phyloP scores from a whole-genome alignment of 1,140 invertebrate genomes.

The Drosophila watanabei region DNA sequence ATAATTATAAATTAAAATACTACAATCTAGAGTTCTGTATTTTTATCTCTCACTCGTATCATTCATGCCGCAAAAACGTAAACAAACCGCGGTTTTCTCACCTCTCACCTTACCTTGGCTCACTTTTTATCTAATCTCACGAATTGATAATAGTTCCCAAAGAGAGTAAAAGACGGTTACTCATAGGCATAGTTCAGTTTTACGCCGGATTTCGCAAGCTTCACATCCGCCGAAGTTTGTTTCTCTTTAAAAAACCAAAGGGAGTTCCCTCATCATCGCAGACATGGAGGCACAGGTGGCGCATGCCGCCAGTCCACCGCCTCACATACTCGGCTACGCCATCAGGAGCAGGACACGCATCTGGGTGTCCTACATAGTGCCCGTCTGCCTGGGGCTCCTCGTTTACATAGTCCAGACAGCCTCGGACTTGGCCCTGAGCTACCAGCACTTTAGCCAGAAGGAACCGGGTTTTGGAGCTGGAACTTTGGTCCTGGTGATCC shows the following conservation, averaged over 20 bases:
- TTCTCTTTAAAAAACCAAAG: background rate
- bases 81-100: conserved; percentile 49
- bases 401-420: conserved; percentile 86
- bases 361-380: conserved; percentile 86
- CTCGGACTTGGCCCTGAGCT: conserved; percentile 86
- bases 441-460: conserved; percentile 86
- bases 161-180: conserved; percentile 43
- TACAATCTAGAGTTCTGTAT: background rate
- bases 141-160: conserved; percentile 19
- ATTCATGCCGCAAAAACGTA: conserved; percentile 51
- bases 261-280: conserved; percentile 3
- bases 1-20: background rate
- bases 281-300: conserved; percentile 35
- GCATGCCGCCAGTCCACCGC: conserved; percentile 80
- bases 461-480: conserved; percentile 81
- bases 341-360: conserved; percentile 87
- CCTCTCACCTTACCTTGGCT: conserved; percentile 25
- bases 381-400: conserved; percentile 84
- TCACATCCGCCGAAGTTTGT: conserved; percentile 26
- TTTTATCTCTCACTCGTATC: background rate
- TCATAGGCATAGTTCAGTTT: conserved; percentile 75
- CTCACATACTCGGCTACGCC: conserved; percentile 86
- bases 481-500: conserved; percentile 64
- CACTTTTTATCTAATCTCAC: conserved; percentile 59
- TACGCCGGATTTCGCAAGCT: conserved; percentile 54